A percentile compares a stretch with the other conserved stretches of the same genome.
Evolutionary conservation across 92 coral and sea anemone species (phyloP).

Genomic region (Desmophyllum pertusum): DNA sequence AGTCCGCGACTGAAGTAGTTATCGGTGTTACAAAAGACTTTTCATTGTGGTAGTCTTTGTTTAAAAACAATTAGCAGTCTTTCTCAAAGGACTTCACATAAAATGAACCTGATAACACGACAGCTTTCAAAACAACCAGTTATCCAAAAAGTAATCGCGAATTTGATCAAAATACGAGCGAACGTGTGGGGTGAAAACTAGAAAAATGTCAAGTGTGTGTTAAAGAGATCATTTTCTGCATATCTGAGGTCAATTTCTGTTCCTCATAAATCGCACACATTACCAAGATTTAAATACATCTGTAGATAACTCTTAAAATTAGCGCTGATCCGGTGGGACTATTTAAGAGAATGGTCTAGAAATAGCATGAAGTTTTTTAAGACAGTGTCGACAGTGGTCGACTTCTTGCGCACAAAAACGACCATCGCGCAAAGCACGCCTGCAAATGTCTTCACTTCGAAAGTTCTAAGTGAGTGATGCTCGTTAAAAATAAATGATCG

Average conservation of each 20-base stretch:
- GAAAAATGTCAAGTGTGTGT: background rate
- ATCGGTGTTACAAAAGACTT: background rate
- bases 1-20: background rate
- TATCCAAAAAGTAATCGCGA: background rate
- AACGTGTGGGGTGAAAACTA: background rate
- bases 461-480: background rate
- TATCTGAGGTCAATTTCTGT: conserved; percentile 7
- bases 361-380: background rate
- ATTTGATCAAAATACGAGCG: background rate
- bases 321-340: background rate
- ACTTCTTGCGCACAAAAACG: background rate
- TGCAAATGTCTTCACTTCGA: background rate
- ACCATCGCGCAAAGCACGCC: background rate
- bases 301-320: background rate
- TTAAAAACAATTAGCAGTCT: background rate
- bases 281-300: conserved; percentile 7
- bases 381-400: too few relatives aligned
- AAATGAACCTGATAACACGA: conserved; percentile 4
- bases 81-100: conserved; percentile 3
- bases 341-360: background rate
- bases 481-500: conserved; percentile 39
- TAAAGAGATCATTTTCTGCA: background rate
- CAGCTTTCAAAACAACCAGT: conserved; percentile 1
- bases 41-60: background rate
- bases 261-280: background rate